A percentile compares a stretch with the other conserved stretches of the same genome.
phyloP scores from a whole-genome alignment of 2,888 invertebrate genomes.

The Drosophila nigritarsus region DNA sequence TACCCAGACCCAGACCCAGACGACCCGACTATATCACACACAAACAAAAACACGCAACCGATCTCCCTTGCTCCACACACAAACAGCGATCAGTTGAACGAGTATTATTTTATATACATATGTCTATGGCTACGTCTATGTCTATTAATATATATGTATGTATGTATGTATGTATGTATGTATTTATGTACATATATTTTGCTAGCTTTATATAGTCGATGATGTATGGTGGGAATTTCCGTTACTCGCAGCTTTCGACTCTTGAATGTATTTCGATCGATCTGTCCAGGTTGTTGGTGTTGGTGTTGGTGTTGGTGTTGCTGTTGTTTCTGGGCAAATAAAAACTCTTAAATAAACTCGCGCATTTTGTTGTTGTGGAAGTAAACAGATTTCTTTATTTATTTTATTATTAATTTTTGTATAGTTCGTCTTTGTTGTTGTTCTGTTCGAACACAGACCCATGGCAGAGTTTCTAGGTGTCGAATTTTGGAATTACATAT shows the following conservation, averaged over 20 bases:
- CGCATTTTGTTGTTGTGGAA: constrained; percentile 66
- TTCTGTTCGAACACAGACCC: constrained; percentile 60
- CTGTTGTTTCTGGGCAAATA: constrained; percentile 18
- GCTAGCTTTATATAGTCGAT: constrained; percentile 62
- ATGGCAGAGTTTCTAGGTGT: constrained; percentile 68
- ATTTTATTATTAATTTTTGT: constrained; percentile 66
- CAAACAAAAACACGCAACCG: constrained; percentile 8
- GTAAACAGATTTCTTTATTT: constrained; percentile 80
- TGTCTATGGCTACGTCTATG: neutral
- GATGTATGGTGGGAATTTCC: constrained; percentile 78
- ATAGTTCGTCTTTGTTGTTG: constrained; percentile 37
- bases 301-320: constrained; percentile 16
- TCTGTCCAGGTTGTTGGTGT: constrained; percentile 10
- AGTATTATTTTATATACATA: constrained; percentile 10
- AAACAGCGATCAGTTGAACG: constrained; percentile 18
- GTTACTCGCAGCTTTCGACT: constrained; percentile 52
- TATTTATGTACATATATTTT: constrained; percentile 1
- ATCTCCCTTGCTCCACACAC: constrained; percentile 6
- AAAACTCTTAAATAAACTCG: constrained; percentile 15
- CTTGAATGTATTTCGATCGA: constrained; percentile 38
- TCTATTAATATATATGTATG: neutral
- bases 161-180: no score
- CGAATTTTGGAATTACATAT: constrained; percentile 64
- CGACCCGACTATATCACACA: constrained; percentile 39
- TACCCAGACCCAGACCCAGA: constrained; percentile 23